These are phyloP conservation scores for Ceratosolen fusciceps DNA, from an alignment of 1,140 invertebrate species.

Conservation along the genomic window DNA sequence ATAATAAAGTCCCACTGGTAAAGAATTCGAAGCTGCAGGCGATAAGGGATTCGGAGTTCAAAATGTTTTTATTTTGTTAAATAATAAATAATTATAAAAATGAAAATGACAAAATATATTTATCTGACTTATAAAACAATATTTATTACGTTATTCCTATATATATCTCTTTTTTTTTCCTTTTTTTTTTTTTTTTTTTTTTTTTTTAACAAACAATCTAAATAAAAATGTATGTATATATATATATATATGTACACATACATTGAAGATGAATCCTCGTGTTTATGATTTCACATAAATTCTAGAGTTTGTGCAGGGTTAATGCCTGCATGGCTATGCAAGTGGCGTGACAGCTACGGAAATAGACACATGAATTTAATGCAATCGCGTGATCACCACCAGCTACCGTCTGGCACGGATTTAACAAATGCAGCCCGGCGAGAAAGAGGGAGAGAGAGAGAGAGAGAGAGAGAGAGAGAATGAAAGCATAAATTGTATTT, in stretches of 20 bases:
- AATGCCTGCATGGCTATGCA: constrained; percentile 66
- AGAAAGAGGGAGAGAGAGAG: not conserved
- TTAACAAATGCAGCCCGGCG: constrained; percentile 52
- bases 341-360: constrained; percentile 68
- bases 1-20: not conserved
- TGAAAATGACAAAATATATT: not conserved
- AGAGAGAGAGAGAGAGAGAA: not conserved
- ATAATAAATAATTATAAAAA: too few relatives aligned
- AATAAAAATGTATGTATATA: not conserved
- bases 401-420: constrained; percentile 61
- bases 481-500: too few relatives aligned
- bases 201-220: not conserved
- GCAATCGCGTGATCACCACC: constrained; percentile 64
- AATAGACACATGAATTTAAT: constrained; percentile 67
- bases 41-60: too few relatives aligned
- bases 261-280: constrained; percentile 2
- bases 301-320: constrained; percentile 50
- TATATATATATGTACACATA: too few relatives aligned
- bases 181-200: not conserved
- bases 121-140: not conserved
- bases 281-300: constrained; percentile 43
- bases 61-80: not conserved
- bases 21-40: not conserved
- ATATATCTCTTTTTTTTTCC: not conserved
- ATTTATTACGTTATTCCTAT: not conserved